Conservation (phyloP, 2,113 vertebrate genomes). For the Amphilophus citrinellus region DNA sequence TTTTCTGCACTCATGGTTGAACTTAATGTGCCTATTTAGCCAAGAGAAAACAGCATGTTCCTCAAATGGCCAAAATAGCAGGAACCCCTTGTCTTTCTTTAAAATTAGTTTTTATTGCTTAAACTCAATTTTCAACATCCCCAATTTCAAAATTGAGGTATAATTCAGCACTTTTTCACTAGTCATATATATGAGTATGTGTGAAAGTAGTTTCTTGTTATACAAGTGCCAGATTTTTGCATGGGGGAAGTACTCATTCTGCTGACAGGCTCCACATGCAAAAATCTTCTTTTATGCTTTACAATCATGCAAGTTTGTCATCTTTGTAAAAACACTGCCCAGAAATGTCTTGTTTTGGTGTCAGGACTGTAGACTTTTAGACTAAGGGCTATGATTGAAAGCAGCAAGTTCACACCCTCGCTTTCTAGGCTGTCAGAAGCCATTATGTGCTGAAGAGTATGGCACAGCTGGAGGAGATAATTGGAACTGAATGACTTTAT, state of each 20-base stretch:
- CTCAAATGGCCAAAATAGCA: background rate
- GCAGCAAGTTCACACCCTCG: background rate
- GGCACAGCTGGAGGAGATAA: slow-evolving; percentile 1
- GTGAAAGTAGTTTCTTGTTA: background rate
- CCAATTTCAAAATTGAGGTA: no score
- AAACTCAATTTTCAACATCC: background rate
- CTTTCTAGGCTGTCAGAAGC: background rate
- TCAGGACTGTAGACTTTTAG: background rate
- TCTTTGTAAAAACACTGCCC: background rate
- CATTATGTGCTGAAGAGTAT: background rate
- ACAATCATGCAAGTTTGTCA: background rate
- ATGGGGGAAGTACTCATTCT: background rate
- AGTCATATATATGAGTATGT: background rate
- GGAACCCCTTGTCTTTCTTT: background rate
- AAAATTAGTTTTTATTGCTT: background rate
- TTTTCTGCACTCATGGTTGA: background rate
- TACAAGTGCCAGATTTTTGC: background rate
- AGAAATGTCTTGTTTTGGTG: background rate
- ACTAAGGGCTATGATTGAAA: background rate
- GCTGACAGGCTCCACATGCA: background rate
- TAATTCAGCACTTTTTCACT: background rate
- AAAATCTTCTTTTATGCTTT: background rate
- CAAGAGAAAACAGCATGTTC: background rate
- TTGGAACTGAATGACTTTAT: background rate
- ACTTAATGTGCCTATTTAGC: background rate